These are phyloP conservation scores for Notechis scutatus DNA, from an alignment of 2,113 vertebrate genomes.

Conservation along the genomic window DNA sequence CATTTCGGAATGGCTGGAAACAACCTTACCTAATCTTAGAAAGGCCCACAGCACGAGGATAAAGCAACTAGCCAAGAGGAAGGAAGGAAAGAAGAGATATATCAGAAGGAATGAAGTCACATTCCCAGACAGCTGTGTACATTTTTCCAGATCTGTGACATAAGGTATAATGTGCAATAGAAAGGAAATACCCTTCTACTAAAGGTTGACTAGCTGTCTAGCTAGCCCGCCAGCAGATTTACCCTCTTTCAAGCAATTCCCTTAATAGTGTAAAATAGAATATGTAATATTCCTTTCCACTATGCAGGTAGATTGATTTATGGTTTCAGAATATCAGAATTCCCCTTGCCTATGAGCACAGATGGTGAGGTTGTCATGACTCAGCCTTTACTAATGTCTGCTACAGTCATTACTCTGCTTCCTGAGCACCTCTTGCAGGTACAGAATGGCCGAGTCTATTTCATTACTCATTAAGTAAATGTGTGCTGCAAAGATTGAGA, in stretches of 20 bases:
- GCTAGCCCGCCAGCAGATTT: background rate
- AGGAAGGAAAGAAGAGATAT: slow-evolving; percentile 18
- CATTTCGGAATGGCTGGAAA: background rate
- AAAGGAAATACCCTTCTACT: slow-evolving; percentile 24
- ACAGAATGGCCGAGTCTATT: background rate
- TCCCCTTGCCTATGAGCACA: background rate
- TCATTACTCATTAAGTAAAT: background rate
- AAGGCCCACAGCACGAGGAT: background rate
- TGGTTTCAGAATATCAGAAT: background rate
- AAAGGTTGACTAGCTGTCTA: slow-evolving; percentile 13
- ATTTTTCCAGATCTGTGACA: slow-evolving; percentile 30
- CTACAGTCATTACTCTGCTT: background rate
- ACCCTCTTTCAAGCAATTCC: background rate
- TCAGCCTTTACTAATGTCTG: background rate
- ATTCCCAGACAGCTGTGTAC: slow-evolving; percentile 21
- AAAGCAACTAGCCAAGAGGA: slow-evolving; percentile 14
- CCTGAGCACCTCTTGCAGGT: background rate
- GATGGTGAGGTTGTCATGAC: background rate
- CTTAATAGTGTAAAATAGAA: slow-evolving; percentile 2
- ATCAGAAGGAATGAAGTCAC: slow-evolving; percentile 19
- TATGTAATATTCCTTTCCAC: background rate
- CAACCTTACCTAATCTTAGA: background rate
- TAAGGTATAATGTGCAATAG: slow-evolving; percentile 10
- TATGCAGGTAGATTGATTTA: background rate
- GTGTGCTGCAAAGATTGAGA: background rate